phyloP scores from a whole-genome alignment of 2,888 invertebrate genomes.

The Chymomyza caudatula region DNA sequence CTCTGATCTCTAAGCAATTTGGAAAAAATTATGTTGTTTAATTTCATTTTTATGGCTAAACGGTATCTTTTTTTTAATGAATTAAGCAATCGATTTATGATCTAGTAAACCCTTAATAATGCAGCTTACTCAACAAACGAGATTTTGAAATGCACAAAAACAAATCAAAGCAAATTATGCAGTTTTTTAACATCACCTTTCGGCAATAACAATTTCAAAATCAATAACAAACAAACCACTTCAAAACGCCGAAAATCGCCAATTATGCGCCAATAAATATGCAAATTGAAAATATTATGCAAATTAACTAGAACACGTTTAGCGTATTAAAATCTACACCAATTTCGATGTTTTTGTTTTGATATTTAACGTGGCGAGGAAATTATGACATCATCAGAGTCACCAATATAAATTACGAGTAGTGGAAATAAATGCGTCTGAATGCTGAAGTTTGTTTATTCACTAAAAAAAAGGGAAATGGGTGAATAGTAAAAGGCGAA shows the following conservation, averaged over 20 bases:
- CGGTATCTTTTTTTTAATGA: no score
- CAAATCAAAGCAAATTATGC: neutral
- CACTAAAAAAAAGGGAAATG: constrained; percentile 23
- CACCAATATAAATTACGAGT: constrained; percentile 46
- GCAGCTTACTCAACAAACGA: neutral
- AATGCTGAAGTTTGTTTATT: constrained; percentile 53
- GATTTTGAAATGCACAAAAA: neutral
- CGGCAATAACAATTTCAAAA: neutral
- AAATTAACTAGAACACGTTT: constrained; percentile 38
- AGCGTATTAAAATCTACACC: neutral
- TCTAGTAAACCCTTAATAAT: no score
- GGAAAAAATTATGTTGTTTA: no score
- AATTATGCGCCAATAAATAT: constrained; percentile 60
- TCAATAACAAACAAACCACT: constrained; percentile 8
- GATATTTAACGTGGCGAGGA: constrained; percentile 17
- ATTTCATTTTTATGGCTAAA: no score
- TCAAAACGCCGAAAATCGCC: constrained; percentile 22
- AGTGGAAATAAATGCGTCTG: constrained; percentile 13
- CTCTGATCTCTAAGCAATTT: no score
- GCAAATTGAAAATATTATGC: constrained; percentile 61
- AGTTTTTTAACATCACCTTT: neutral
- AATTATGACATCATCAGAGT: constrained; percentile 57
- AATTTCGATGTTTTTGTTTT: constrained; percentile 59
- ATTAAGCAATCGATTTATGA: no score
- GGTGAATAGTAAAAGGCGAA: neutral